Base-by-base conservation (phyloP, 2,113 vertebrate species). In the Nettapus auritus region DNA sequence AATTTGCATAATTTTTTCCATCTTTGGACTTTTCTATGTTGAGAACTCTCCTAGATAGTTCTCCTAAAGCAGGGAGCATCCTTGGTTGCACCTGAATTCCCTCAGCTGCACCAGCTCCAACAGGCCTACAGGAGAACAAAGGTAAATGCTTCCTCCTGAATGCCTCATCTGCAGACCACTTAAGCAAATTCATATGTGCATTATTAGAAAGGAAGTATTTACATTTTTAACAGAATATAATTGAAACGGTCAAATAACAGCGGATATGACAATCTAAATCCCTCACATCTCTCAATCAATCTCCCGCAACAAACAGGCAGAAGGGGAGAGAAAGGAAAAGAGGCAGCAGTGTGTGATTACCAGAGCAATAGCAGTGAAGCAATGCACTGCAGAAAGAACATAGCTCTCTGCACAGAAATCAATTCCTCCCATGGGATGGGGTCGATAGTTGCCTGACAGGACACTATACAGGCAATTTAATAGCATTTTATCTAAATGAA, bases 401-500 rank as follows among this genome's bases (percentile, higher is more conserved):
- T 0, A 91, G 87, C 84, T 83, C 74, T 92, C 89, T 82, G 84
- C 81, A 80, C 62, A 6, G 75, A 96, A 96, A 97, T 97, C 96
- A 83, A 96, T 97, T 74, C 74, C 84, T 91, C 96, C 89, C 92
- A 57, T 33, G 89, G 94, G 95, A 95, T 33, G 79, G 69, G 95
- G 94, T 96, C 96, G 68, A 96, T 96, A 96, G 82, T 81, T 85
- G 73, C 79, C 96, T 96, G 96, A 95, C 95, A 97, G 91, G 93
- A 94, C 94, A 91, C 75, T 48, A 75, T 91, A 86, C 84, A 93
- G 94, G 95, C 96, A 94, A 95, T 95, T 95, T 97, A 95, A 94
- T 81, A 96, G 93, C 22, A 6, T 96, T 97, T 97, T 95, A 95
- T 95, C 96, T 95, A 95, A 96, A 97, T 95, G 55, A 94, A 95